Conservation (phyloP, 2,797 vertebrate species). For the Chaunax sp. region DNA sequence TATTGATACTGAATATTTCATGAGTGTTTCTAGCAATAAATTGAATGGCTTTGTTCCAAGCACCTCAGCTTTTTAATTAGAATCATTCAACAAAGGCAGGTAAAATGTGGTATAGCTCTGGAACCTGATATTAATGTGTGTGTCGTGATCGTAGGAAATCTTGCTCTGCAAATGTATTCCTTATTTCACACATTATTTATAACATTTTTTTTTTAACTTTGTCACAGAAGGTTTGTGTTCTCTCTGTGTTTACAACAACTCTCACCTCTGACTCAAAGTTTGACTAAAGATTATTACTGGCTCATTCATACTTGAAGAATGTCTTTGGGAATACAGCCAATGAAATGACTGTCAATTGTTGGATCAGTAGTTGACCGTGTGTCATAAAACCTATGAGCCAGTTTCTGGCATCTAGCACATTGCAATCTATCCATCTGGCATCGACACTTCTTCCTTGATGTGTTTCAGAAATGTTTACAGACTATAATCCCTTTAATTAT, state of each 20-base stretch:
- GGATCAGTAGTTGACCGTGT: conserved; percentile 39
- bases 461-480: conserved; percentile 34
- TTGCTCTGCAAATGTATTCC: neutral
- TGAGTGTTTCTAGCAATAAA: conserved; percentile 1
- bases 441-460: conserved; percentile 22
- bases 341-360: conserved; percentile 23
- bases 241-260: neutral
- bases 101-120: neutral
- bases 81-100: conserved; percentile 14
- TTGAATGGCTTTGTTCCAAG: conserved; percentile 1
- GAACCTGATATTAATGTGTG: conserved; percentile 18
- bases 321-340: conserved; percentile 13
- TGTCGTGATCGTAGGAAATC: neutral
- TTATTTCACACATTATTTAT: conserved; percentile 2
- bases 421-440: conserved; percentile 55
- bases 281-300: too few species aligned
- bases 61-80: conserved; percentile 12
- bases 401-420: conserved; percentile 25
- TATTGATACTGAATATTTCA: neutral
- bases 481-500: conserved; percentile 43
- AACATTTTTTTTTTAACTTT: neutral
- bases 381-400: conserved; percentile 33
- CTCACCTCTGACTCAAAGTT: conserved; percentile 18
- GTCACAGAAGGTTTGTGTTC: neutral
- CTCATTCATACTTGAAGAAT: conserved; percentile 30